These are phyloP conservation scores for Limonius californicus DNA, from an alignment of 1,140 invertebrate species.

Conservation along the genomic window DNA sequence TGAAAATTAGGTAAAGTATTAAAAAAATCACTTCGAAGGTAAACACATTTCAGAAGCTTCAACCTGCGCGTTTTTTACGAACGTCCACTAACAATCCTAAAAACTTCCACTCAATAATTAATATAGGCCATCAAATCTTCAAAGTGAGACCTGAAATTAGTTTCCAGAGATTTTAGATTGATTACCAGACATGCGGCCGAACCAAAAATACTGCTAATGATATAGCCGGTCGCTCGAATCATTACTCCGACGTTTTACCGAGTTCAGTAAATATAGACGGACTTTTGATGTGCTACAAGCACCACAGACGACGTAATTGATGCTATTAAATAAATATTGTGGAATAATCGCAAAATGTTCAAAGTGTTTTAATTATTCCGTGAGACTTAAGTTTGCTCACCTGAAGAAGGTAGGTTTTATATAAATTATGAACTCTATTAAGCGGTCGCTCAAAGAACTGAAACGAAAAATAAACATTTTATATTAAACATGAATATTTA, in stretches of 20 bases:
- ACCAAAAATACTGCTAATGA: conserved; percentile 1
- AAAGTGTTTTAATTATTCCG: too few species aligned
- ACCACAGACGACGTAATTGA: neutral
- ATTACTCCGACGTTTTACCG: neutral
- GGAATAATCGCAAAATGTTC: neutral
- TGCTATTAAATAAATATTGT: neutral
- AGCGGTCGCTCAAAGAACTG: too few species aligned
- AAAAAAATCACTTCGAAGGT: too few species aligned
- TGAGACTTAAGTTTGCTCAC: too few species aligned
- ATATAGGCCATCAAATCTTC: conserved; percentile 1
- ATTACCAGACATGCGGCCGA: conserved; percentile 1
- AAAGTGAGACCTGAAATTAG: neutral
- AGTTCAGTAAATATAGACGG: conserved; percentile 1
- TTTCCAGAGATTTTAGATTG: conserved; percentile 1
- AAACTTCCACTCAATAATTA: neutral
- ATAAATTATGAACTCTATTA: too few species aligned
- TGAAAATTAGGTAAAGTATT: too few species aligned
- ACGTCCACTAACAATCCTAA: neutral
- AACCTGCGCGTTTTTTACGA: neutral
- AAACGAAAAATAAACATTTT: too few species aligned
- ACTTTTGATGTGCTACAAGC: neutral
- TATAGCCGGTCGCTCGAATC: neutral
- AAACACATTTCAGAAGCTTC: too few species aligned
- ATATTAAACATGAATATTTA: too few species aligned
- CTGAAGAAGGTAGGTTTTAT: too few species aligned